phyloP scores from a whole-genome alignment of 2,113 vertebrate genomes.

The Hippocampus mohnikei region DNA sequence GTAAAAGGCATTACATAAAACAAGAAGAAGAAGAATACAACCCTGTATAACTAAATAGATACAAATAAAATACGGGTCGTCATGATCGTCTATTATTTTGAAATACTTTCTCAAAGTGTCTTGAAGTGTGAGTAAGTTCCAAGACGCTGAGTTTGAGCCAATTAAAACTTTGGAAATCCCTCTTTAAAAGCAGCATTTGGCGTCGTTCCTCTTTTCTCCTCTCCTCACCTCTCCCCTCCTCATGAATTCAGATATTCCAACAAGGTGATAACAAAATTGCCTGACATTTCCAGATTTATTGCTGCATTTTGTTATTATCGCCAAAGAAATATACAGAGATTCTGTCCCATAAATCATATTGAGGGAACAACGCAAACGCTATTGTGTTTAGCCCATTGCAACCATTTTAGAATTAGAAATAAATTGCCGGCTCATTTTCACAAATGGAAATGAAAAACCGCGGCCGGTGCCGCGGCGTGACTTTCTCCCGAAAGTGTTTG shows the following conservation, averaged over 20 bases:
- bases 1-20: no score
- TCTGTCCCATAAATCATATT: slow-evolving; percentile 74
- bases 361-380: slow-evolving; percentile 59
- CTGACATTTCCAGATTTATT: slow-evolving; percentile 81
- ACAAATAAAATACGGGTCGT: no score
- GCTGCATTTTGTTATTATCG: slow-evolving; percentile 78
- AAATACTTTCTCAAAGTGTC: neutral
- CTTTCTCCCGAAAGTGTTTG: slow-evolving; percentile 65
- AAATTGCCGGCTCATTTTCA: slow-evolving; percentile 69
- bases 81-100: neutral
- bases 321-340: slow-evolving; percentile 75
- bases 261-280: slow-evolving; percentile 78
- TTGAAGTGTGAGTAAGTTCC: neutral
- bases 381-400: slow-evolving; percentile 65
- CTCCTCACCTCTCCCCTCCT: slow-evolving; percentile 2
- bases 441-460: slow-evolving; percentile 67
- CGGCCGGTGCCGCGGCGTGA: slow-evolving; percentile 47
- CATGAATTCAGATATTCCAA: slow-evolving; percentile 75
- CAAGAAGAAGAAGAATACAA: no score
- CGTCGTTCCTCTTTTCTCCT: neutral
- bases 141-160: neutral
- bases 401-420: slow-evolving; percentile 69
- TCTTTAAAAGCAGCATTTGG: neutral
- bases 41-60: neutral
- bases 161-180: neutral